Evolutionary conservation across 53 echinoderm and acorn worm genomes (phyloP), one percentile per base, ranked within the genome.

Genomic region (Arbacia lixula): DNA sequence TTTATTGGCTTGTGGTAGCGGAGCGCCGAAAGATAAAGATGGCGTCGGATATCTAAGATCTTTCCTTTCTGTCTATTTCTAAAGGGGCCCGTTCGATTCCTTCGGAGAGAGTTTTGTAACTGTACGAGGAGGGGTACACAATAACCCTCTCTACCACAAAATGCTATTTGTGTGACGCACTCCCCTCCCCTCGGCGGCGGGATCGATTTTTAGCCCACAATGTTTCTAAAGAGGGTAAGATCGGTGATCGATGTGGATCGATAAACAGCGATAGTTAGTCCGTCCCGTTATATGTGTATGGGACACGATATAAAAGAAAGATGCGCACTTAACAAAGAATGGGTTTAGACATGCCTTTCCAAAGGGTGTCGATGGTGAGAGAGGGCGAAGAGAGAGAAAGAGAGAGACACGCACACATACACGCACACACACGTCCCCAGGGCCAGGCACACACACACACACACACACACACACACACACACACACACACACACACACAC

Each of bases 101-200:
- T n/a, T n/a, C n/a, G n/a, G n/a, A n/a, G n/a, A 36, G 38, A 66
- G 66, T 66, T 66, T 66, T 37, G 38, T 66, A 66, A 66, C 66
- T 66, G 66, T 66, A 36, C 35, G 38, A 36, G 37, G 20, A 66
- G 36, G 21, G 36, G 38, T 66, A 8, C 35, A 66, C 37, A 66
- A 66, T 66, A 66, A 38, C 14, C 66, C 66, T 38, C 37, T 37
- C 5, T 20, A 36, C 66, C 66, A 35, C 66, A 66, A 66, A 66
- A 66, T 66, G 66, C 66, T 66, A 66, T 66, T 66, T 66, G 66
- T 38, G 66, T 66, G 38, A 37, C 66, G 66, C 24, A 37, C 66
- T 38, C 66, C 66, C 66, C 66, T 66, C 66, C 66, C 21, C 20
- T n/a, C 20, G 36, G 27, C 20, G 66, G 35, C 36, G 36, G 12